Base-by-base conservation (phyloP, 23 tunicate species). In the Aplidium turbinatum region DNA sequence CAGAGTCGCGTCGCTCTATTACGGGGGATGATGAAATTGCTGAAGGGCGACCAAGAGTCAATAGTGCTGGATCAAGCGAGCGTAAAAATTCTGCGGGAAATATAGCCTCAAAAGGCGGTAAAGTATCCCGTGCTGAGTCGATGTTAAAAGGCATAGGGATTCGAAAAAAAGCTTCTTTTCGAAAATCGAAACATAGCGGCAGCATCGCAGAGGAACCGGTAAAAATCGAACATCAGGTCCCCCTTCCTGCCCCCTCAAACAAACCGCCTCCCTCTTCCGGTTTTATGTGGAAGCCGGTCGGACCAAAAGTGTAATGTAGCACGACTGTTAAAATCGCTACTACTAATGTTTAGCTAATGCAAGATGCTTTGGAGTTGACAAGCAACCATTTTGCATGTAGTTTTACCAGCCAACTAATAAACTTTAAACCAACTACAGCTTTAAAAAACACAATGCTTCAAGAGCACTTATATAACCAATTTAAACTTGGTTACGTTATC, bases 201-300 rank as follows among this genome's bases (percentile, higher is more conserved):
- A 47, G 21, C 34, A 35, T 38, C 66, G 69, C 26, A 24, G 58
- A 13, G 24, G 27, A 68, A 7, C 51, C n/a, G n/a, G 30, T 16
- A 16, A 42, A 9, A 31, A 9, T 52, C 20, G 6, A 11, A 16
- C 34, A 76, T 3, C 57, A 5, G 2, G 34, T 38, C 58, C 27
- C 72, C 58, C 22, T 21, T 4, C 48, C 33, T 4, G 33, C 36
- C 72, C 36, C 36, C 6, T 47, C 36, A 7, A 24, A 5, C 5
- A 36, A 24, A 18, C 51, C 23, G 22, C 7, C 50, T 7, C 22
- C 58, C 58, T 24, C 21, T 25, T 18, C 38, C 76, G 13, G 58
- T 20, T n/a, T 28, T 36, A 54, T 78, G 66, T 80, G 85, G 85
- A 80, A 80, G 36, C 85, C 85, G 0, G 85, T 73, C 0, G 85